Evolutionary conservation across 2,113 vertebrate species (phyloP).

Genomic region (Burhinus bistriatus): DNA sequence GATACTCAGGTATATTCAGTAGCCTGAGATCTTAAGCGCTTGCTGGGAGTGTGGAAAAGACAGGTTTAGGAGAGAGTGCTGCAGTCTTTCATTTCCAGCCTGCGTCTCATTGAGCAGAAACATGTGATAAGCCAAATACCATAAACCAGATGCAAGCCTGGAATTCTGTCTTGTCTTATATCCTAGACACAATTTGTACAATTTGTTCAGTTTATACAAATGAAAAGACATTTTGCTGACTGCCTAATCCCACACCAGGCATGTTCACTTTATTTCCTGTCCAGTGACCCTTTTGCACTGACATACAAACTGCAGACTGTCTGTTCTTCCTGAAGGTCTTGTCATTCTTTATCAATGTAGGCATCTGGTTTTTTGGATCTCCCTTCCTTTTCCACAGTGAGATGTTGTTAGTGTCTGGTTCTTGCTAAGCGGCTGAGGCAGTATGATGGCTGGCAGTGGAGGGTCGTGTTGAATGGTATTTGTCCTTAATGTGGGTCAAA

Average conservation of each 20-base stretch:
- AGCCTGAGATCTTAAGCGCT: neutral
- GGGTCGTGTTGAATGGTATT: neutral
- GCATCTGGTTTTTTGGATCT: conserved; percentile 58
- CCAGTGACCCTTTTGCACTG: conserved; percentile 47
- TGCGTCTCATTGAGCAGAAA: conserved; percentile 49
- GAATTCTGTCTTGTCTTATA: conserved; percentile 39
- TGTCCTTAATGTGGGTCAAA: neutral
- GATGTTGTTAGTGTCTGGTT: conserved; percentile 26
- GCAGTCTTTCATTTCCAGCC: conserved; percentile 15
- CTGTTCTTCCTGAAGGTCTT: conserved; percentile 60
- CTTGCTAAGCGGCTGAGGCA: conserved; percentile 15
- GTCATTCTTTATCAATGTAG: conserved; percentile 47
- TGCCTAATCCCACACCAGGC: conserved; percentile 47
- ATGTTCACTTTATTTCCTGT: conserved; percentile 50
- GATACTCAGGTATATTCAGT: neutral
- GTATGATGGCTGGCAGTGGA: neutral
- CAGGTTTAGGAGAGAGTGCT: conserved; percentile 10
- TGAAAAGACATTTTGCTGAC: conserved; percentile 40
- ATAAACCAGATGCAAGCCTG: conserved; percentile 53
- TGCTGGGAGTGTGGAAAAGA: neutral
- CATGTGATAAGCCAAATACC: conserved; percentile 35
- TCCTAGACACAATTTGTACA: conserved; percentile 54
- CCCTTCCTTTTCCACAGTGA: conserved; percentile 42
- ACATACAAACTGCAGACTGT: conserved; percentile 38
- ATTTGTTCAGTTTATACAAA: conserved; percentile 57